Percentiles rank a stretch among this genome's conserved stretches.
phyloP scores from a whole-genome alignment of 2,113 vertebrate genomes.

The Apteryx mantelli region DNA sequence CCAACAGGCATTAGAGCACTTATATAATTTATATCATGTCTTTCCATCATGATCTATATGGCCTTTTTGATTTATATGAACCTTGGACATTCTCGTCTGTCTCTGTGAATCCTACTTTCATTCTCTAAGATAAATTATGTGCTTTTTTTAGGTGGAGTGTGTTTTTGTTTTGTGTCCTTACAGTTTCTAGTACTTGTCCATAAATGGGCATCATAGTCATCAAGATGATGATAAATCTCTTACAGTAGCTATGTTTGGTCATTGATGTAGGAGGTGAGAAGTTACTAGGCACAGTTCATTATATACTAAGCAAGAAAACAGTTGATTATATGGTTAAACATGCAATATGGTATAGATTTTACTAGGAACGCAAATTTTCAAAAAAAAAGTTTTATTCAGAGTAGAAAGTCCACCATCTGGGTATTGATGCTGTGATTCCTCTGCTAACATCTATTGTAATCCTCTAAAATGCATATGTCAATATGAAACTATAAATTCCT shows the following conservation, averaged over 20 bases:
- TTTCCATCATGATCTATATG: neutral
- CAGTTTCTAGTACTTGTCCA: neutral
- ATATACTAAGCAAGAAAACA: neutral
- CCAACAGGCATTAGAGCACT: neutral
- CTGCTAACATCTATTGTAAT: neutral
- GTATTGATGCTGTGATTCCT: neutral
- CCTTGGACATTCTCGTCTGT: neutral
- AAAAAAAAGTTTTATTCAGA: neutral
- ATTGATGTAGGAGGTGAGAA: neutral
- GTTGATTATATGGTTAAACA: neutral
- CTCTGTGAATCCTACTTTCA: neutral
- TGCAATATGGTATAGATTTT: neutral
- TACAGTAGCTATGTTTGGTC: neutral
- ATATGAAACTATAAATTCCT: slow-evolving; percentile 13
- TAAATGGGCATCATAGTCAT: neutral
- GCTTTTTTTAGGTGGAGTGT: neutral
- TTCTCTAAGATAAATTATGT: neutral
- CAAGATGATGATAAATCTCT: neutral
- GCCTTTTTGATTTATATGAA: neutral
- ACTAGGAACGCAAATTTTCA: neutral
- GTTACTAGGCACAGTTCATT: neutral
- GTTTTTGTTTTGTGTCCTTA: neutral
- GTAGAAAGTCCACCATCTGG: neutral
- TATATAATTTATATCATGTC: neutral
- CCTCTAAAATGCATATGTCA: neutral